Percentiles rank a stretch among this genome's conserved stretches.
These are phyloP conservation scores for Clepsis dumicolana DNA, from an alignment of 2,888 invertebrate genomes.

Conservation along the genomic window DNA sequence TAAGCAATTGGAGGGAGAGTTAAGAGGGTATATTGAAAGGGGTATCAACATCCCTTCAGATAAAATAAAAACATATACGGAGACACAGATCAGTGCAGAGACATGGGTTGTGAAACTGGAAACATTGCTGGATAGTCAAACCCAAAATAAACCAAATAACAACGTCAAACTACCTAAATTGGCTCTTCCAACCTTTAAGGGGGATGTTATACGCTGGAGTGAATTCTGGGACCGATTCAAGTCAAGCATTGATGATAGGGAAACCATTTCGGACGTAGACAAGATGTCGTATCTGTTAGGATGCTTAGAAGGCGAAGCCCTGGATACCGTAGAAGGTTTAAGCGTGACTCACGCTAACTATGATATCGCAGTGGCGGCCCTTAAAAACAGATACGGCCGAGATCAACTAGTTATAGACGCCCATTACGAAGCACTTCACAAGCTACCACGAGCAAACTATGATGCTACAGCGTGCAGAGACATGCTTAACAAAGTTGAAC, in stretches of 20 bases:
- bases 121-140: neutral
- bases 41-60: no score
- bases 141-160: neutral
- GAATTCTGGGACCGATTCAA: neutral
- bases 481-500: neutral
- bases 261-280: neutral
- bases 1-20: no score
- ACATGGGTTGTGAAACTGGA: neutral
- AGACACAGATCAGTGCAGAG: neutral
- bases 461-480: neutral
- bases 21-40: no score
- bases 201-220: neutral
- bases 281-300: neutral
- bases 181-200: neutral
- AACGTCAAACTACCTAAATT: neutral
- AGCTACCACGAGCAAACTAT: neutral
- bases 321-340: neutral
- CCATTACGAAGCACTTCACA: neutral
- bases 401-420: neutral
- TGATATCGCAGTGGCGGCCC: neutral
- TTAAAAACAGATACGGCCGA: neutral
- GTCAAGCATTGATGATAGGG: neutral
- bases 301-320: neutral
- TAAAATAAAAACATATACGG: no score
- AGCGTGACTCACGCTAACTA: neutral